Percentiles rank a stretch among this genome's conserved stretches.
phyloP scores from a whole-genome alignment of 2,888 invertebrate genomes.

The Diachrysia chrysitis region DNA sequence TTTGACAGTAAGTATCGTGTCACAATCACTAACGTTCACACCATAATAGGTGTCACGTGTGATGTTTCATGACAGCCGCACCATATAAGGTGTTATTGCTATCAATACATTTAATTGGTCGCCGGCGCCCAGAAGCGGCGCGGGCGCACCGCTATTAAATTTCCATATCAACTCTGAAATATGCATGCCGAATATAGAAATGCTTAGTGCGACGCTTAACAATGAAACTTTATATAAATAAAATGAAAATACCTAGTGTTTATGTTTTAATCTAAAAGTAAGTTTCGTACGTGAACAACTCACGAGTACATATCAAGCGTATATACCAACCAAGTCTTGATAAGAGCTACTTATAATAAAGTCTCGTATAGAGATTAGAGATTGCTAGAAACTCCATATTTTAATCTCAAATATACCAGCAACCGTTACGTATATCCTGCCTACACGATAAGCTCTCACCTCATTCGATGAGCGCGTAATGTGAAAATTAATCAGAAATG shows the following conservation, averaged over 20 bases:
- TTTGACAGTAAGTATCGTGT: conserved; percentile 39
- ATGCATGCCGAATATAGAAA: conserved; percentile 61
- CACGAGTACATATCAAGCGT: background rate
- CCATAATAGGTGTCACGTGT: conserved; percentile 67
- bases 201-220: conserved; percentile 47
- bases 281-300: background rate
- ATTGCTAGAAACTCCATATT: conserved; percentile 6
- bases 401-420: conserved; percentile 28
- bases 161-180: conserved; percentile 68
- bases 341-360: background rate
- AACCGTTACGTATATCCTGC: conserved; percentile 51
- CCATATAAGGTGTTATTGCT: conserved; percentile 72
- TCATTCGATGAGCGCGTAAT: conserved; percentile 26
- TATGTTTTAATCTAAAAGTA: background rate
- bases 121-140: conserved; percentile 57
- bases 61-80: conserved; percentile 63
- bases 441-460: conserved; percentile 44
- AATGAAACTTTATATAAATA: conserved; percentile 45
- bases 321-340: background rate
- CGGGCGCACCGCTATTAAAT: conserved; percentile 66
- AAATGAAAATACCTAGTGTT: conserved; percentile 28
- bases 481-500: conserved; percentile 52
- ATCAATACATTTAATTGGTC: conserved; percentile 77
- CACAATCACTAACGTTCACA: conserved; percentile 56
- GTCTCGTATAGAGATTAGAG: background rate